Evolutionary conservation across 2,113 vertebrate genomes (phyloP).

Genomic region (Centropus bengalensis): DNA sequence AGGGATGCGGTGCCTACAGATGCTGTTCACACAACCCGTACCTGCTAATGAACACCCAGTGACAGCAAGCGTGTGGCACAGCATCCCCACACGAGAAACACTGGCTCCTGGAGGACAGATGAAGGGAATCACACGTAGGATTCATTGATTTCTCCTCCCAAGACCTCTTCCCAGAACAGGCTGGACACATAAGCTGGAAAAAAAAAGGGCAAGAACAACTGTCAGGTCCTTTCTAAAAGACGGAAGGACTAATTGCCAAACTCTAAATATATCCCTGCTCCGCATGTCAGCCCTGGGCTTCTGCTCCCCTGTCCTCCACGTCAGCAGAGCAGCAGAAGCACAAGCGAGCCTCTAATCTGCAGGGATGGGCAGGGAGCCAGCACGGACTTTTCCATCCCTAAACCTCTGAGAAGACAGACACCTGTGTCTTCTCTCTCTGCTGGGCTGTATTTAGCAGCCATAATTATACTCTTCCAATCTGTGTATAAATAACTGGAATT

Average conservation of each 20-base stretch:
- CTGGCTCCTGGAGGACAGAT: background rate
- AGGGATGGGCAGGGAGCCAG: conserved; percentile 38
- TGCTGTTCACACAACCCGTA: background rate
- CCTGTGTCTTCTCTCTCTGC: conserved; percentile 37
- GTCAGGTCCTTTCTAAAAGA: background rate
- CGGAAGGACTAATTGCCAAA: background rate
- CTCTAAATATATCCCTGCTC: background rate
- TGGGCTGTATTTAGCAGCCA: background rate
- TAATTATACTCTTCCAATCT: conserved; percentile 42
- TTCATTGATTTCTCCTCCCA: background rate
- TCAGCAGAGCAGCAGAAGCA: background rate
- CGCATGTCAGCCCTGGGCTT: background rate
- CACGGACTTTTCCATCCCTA: background rate
- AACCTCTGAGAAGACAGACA: background rate
- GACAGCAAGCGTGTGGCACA: rapidly evolving
- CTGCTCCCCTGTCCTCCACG: background rate
- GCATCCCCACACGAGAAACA: background rate
- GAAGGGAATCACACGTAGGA: background rate
- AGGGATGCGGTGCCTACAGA: rapidly evolving
- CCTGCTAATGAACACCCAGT: background rate
- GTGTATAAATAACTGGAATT: conserved; percentile 61
- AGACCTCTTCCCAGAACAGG: background rate
- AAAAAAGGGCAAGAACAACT: rapidly evolving
- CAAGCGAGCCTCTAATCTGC: rapidly evolving
- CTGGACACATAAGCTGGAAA: rapidly evolving